phyloP scores from a whole-genome alignment of 2,888 invertebrate genomes.

The Mayetiola destructor region DNA sequence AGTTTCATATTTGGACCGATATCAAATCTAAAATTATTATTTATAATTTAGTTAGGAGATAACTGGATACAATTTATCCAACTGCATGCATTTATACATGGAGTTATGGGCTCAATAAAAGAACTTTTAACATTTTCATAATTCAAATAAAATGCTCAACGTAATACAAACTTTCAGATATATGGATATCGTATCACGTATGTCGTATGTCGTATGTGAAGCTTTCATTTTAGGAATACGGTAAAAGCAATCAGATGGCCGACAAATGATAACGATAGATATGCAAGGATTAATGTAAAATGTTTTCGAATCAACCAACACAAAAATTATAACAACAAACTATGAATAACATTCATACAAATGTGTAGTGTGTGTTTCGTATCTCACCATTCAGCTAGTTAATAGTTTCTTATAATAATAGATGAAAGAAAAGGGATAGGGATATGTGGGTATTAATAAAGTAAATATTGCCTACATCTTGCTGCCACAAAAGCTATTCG shows the following conservation, averaged over 20 bases:
- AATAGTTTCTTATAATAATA: too few relatives aligned
- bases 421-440: too few relatives aligned
- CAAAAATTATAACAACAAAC: too few relatives aligned
- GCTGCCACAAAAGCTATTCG: too few relatives aligned
- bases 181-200: not conserved
- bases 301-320: too few relatives aligned
- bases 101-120: slow-evolving; percentile 10
- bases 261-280: slow-evolving; percentile 6
- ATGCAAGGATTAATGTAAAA: slow-evolving; percentile 11
- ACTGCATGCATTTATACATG: slow-evolving; percentile 6
- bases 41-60: slow-evolving; percentile 11
- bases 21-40: slow-evolving; percentile 11
- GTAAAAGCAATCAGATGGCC: not conserved
- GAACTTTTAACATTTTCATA: slow-evolving; percentile 4
- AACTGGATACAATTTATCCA: slow-evolving; percentile 4
- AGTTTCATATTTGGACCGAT: slow-evolving; percentile 1
- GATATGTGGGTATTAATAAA: too few relatives aligned
- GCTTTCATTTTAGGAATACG: not conserved
- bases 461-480: too few relatives aligned
- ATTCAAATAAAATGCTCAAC: not conserved
- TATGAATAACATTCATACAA: too few relatives aligned
- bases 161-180: not conserved
- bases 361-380: too few relatives aligned
- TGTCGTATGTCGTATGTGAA: not conserved
- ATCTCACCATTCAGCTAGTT: too few relatives aligned